Conservation (phyloP, 2,113 vertebrate genomes). For the Megaleporinus macrocephalus region DNA sequence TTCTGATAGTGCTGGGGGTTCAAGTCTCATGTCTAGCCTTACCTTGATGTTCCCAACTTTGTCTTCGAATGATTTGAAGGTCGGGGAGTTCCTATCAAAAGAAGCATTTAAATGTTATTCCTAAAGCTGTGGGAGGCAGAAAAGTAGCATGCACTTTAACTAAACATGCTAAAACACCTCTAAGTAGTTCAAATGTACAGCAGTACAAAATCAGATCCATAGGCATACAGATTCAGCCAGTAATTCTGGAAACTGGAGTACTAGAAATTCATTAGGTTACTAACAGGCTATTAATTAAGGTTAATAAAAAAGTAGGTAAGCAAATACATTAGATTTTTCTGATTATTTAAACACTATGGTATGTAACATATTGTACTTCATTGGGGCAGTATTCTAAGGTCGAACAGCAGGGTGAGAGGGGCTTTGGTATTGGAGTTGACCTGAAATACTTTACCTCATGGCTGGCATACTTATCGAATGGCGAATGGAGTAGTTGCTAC, state of each 20-base stretch:
- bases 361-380: not conserved
- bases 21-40: slow-evolving; percentile 56
- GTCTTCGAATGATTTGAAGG: slow-evolving; percentile 98
- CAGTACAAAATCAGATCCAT: not conserved
- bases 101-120: not conserved
- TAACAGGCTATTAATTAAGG: too few species aligned
- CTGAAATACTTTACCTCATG: slow-evolving; percentile 92
- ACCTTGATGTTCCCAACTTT: slow-evolving; percentile 95
- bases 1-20: too few species aligned
- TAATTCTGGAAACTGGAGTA: too few species aligned
- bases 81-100: slow-evolving; percentile 87
- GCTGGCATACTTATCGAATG: slow-evolving; percentile 99
- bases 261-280: not conserved
- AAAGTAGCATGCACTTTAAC: not conserved
- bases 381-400: not conserved
- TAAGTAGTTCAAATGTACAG: not conserved
- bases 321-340: too few species aligned
- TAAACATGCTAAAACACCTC: not conserved
- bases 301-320: too few species aligned
- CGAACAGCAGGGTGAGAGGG: not conserved
- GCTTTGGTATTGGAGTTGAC: not conserved
- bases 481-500: slow-evolving; percentile 97
- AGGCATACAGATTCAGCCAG: slow-evolving; percentile 9
- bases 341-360: too few species aligned
- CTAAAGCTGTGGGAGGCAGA: not conserved